Evolutionary conservation across 2,797 vertebrate species (phyloP), one percentile per base, ranked within the genome.

Genomic region (Anguilla megastoma): DNA sequence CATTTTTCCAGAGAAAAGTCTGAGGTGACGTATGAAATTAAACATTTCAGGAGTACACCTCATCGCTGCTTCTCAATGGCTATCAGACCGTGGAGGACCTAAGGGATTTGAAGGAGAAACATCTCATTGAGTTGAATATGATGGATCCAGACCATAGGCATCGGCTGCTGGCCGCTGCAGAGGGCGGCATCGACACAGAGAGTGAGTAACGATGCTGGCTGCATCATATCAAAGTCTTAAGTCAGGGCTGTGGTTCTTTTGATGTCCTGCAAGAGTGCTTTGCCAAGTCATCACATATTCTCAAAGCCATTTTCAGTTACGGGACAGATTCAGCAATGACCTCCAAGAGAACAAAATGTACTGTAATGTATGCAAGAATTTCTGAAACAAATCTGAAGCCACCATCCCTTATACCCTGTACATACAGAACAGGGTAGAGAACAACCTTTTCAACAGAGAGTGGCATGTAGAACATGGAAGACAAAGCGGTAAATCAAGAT

Each of bases 81-180:
- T 98, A 98, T 90, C 97, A 98, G 94, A 97, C 94, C 4, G 93
- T 97, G 30, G 97, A 98, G 3, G 98, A 99, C 93, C 94, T 99
- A 92, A 96, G 96, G 91, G 93, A 97, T 89, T 95, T 98, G 90
- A 96, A 95, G 86, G 98, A 98, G 85, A 95, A 94, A 89, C 96
- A 98, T 90, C 95, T 98, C 88, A 93, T 94, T 24, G 97, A 98
- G 95, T 94, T 99, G 91, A 97, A 97, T 86, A 96, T 98, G 93
- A 95, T 94, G 0, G 95, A 97, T 86, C 96, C 97, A 54, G 97
- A 98, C 90, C 97, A 98, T 89, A 96, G 97, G 89, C 94, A 89
- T 84, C 95, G 95, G 88, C 94, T 99, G 85, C 95, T 98, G 63
- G 93, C 95, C 21, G 97, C 97, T 66, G 94, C 96, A 86, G 94